A percentile compares a stretch with the other conserved stretches of the same genome.
These are phyloP conservation scores for Apeira syringaria DNA, from an alignment of 2,888 invertebrate species.

Conservation along the genomic window DNA sequence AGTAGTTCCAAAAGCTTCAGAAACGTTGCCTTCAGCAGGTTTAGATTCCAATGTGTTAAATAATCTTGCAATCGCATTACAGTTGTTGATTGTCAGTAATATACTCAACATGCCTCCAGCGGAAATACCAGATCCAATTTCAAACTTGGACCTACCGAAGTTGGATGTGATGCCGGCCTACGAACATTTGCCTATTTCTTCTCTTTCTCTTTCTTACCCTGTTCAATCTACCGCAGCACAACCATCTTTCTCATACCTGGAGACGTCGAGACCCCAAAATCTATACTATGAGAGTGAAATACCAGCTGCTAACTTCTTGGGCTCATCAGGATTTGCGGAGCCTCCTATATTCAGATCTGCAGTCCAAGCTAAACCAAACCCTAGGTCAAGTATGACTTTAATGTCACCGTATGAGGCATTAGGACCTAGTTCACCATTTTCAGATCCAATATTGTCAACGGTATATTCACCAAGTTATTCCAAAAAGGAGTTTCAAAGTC, in stretches of 20 bases:
- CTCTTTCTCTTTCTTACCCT: conserved; percentile 2
- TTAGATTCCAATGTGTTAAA: conserved; percentile 60
- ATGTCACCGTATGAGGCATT: conserved; percentile 60
- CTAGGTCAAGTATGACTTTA: conserved; percentile 40
- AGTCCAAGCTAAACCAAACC: conserved; percentile 14
- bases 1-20: conserved; percentile 8
- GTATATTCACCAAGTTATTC: conserved; percentile 32
- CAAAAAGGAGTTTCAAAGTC: conserved; percentile 56
- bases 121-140: conserved; percentile 14
- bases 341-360: background rate
- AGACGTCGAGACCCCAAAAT: conserved; percentile 4
- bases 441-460: conserved; percentile 33
- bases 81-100: conserved; percentile 62
- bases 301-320: conserved; percentile 36
- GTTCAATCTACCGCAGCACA: background rate
- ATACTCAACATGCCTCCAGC: conserved; percentile 50
- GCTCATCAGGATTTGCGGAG: background rate
- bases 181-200: conserved; percentile 3
- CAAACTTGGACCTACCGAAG: background rate
- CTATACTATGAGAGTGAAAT: conserved; percentile 11
- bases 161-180: conserved; percentile 2
- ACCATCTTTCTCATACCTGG: conserved; percentile 3
- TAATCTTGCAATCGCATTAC: conserved; percentile 67
- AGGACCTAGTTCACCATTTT: conserved; percentile 33
- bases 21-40: conserved; percentile 4